phyloP scores from a whole-genome alignment of 2,888 invertebrate species.

The Drosophila neonasuta region DNA sequence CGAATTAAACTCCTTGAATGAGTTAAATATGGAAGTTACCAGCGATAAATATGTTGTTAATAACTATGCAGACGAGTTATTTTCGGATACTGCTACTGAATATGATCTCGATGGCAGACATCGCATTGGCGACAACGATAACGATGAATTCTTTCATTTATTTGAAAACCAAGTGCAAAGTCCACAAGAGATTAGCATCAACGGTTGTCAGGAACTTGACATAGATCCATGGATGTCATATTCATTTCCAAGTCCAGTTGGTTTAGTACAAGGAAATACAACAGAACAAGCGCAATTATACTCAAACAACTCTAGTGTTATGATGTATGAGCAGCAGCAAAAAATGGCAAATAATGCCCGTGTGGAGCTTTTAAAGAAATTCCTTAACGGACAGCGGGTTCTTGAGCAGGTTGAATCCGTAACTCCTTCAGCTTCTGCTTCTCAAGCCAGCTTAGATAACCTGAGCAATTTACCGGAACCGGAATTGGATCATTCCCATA shows the following conservation, averaged over 20 bases:
- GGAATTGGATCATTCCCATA: conserved; percentile 1
- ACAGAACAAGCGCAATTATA: conserved; percentile 54
- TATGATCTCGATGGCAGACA: conserved; percentile 1
- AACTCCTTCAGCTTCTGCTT: conserved; percentile 19
- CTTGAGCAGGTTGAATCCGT: conserved; percentile 52
- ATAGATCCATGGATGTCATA: conserved; percentile 16
- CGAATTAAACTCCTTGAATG: conserved; percentile 10
- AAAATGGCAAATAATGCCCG: conserved; percentile 70
- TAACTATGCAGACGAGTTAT: conserved; percentile 16
- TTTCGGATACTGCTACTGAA: conserved; percentile 21
- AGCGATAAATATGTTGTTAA: conserved; percentile 3
- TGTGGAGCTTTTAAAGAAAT: conserved; percentile 71
- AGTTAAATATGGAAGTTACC: conserved; percentile 9
- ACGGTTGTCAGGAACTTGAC: conserved; percentile 10
- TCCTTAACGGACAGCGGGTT: conserved; percentile 60
- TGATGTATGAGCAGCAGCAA: conserved; percentile 71
- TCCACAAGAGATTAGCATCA: conserved; percentile 16
- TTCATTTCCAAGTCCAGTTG: background rate
- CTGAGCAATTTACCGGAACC: conserved; percentile 39
- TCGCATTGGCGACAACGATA: conserved; percentile 2
- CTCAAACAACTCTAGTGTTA: conserved; percentile 67
- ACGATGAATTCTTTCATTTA: conserved; percentile 22
- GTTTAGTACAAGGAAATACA: background rate
- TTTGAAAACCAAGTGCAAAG: conserved; percentile 27
- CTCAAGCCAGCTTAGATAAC: conserved; percentile 32